These are phyloP conservation scores for Lycodopsis pacificus DNA, from an alignment of 2,797 vertebrate genomes.

Conservation along the genomic window DNA sequence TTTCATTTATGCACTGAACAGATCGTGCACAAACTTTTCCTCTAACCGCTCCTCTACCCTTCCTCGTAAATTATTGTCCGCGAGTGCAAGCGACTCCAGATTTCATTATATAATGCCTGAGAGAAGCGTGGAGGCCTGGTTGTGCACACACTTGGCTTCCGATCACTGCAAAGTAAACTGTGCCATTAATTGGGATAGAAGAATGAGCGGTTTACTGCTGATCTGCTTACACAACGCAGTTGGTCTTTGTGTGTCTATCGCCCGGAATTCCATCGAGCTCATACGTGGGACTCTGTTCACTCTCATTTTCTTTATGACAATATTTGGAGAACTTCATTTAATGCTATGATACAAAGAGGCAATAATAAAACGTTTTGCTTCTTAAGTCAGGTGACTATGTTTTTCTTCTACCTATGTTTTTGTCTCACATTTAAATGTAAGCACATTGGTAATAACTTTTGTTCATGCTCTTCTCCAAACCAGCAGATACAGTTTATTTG, in stretches of 20 bases:
- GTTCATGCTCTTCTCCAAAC: background rate
- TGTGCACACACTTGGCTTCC: conserved; percentile 69
- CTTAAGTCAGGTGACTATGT: conserved; percentile 2
- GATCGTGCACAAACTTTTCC: conserved; percentile 61
- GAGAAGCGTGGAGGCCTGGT: conserved; percentile 67
- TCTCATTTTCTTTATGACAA: conserved; percentile 10
- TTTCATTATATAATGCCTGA: conserved; percentile 77
- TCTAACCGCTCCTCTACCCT: conserved; percentile 43
- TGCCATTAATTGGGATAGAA: conserved; percentile 62
- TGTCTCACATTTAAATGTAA: background rate
- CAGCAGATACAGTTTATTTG: background rate
- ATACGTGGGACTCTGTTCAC: conserved; percentile 11
- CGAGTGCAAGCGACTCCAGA: conserved; percentile 59
- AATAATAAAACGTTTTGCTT: background rate
- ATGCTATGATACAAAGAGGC: background rate
- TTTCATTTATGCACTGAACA: conserved; percentile 77
- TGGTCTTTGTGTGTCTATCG: conserved; percentile 26
- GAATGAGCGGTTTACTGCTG: conserved; percentile 61
- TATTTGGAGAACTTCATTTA: conserved; percentile 29
- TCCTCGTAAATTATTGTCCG: conserved; percentile 77
- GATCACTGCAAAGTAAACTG: conserved; percentile 73
- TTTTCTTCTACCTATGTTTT: background rate
- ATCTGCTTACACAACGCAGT: conserved; percentile 51
- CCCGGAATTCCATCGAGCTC: conserved; percentile 33
- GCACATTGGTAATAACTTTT: background rate